Percentiles rank a stretch among this genome's conserved stretches.
Evolutionary conservation across 2,888 invertebrate species (phyloP).

Genomic region (Cabera pusaria): DNA sequence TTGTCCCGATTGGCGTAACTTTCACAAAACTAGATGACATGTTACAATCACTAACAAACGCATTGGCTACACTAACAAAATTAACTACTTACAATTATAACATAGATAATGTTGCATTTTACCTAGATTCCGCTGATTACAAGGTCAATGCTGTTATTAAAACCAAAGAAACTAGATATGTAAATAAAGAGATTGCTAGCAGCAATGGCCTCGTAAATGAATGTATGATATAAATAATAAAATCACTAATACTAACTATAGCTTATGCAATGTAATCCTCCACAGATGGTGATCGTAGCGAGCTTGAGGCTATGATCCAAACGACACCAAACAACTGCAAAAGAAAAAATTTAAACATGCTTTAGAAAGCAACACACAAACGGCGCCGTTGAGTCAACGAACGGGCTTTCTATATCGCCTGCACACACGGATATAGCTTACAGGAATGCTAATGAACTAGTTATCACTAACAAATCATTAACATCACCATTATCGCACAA

Average conservation of each 20-base stretch:
- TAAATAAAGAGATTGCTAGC: slow-evolving; percentile 12
- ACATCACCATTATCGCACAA: slow-evolving; percentile 65
- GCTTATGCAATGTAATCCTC: slow-evolving; percentile 81
- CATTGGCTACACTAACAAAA: slow-evolving; percentile 40
- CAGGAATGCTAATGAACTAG: slow-evolving; percentile 71
- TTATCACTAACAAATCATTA: slow-evolving; percentile 60
- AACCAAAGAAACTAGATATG: slow-evolving; percentile 5
- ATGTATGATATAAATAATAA: slow-evolving; percentile 36
- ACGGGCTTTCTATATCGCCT: slow-evolving; percentile 79
- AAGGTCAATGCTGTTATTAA: slow-evolving; percentile 39
- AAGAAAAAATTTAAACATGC: slow-evolving; percentile 84
- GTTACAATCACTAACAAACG: slow-evolving; percentile 38
- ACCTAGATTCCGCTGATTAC: slow-evolving; percentile 31
- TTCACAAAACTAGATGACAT: slow-evolving; percentile 39
- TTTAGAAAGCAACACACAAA: slow-evolving; percentile 74
- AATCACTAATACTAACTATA: slow-evolving; percentile 65
- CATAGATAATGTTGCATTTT: slow-evolving; percentile 32
- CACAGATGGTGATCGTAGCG: slow-evolving; percentile 85
- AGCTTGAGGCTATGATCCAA: slow-evolving; percentile 84
- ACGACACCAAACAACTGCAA: slow-evolving; percentile 84
- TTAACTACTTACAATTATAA: slow-evolving; percentile 31
- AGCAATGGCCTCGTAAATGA: slow-evolving; percentile 22
- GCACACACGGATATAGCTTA: slow-evolving; percentile 77
- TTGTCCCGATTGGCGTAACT: slow-evolving; percentile 39
- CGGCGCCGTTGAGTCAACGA: slow-evolving; percentile 65